Conservation (phyloP, 2,797 vertebrate species). For the Rhyacichthys aspro region DNA sequence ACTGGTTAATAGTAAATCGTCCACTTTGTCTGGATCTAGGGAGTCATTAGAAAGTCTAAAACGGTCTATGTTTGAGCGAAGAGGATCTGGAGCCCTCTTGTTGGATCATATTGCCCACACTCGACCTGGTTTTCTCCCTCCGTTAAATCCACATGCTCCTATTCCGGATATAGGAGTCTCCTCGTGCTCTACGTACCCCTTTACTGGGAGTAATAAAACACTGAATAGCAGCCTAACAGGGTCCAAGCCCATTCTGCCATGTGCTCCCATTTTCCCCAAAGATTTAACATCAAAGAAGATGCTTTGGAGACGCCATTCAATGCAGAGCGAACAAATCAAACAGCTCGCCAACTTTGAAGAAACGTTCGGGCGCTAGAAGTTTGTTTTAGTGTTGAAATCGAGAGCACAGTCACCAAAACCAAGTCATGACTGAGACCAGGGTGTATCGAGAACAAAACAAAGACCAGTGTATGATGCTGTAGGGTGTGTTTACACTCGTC, state of each 20-base stretch:
- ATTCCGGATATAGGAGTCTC: conserved; percentile 78
- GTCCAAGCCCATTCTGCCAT: conserved; percentile 78
- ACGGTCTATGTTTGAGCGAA: conserved; percentile 77
- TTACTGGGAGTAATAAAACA: conserved; percentile 47
- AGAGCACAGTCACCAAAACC: too few relatives aligned
- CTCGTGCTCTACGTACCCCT: conserved; percentile 36
- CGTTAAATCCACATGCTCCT: conserved; percentile 82
- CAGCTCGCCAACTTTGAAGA: conserved; percentile 84
- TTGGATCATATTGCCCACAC: conserved; percentile 80
- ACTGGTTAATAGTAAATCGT: conserved; percentile 73
- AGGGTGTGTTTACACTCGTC: too few relatives aligned
- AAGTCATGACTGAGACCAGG: too few relatives aligned
- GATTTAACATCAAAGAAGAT: conserved; percentile 82
- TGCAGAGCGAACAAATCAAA: conserved; percentile 90
- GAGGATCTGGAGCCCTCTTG: conserved; percentile 80
- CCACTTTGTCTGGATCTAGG: conserved; percentile 77
- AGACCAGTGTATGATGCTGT: too few relatives aligned
- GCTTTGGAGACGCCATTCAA: conserved; percentile 87
- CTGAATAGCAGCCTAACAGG: conserved; percentile 53
- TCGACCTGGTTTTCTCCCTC: conserved; percentile 87
- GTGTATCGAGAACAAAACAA: too few relatives aligned
- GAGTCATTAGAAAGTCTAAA: conserved; percentile 81
- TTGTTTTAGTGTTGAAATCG: too few relatives aligned
- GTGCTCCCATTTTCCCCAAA: conserved; percentile 78
- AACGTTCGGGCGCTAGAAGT: conserved; percentile 64